Base-by-base conservation (phyloP, 2,113 vertebrate species). In the Parotia lawesii region DNA sequence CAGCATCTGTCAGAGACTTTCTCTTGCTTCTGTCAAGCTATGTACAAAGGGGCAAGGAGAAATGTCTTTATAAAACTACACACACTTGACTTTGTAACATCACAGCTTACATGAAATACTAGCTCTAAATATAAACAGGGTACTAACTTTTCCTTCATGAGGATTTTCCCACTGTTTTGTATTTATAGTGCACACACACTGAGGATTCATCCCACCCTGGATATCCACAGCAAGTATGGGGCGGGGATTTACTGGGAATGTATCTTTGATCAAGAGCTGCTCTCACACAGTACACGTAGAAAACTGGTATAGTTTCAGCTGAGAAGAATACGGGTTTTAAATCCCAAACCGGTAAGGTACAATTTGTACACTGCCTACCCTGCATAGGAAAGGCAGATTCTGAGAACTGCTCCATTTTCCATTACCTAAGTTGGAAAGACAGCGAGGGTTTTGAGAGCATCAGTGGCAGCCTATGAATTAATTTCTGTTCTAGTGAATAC, bases 1-100 rank as follows among this genome's bases (percentile, higher is more conserved):
- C 87, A 69, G 87, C 54, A 50, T 95, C 87, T 89, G 87, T 82
- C 91, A 94, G 81, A 95, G 78, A 66, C 51, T 42, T 82, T 54
- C 71, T 82, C 85, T 85, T 94, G 66, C 51, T 51, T 93, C 89
- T 83, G 62, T 96, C 84, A 94, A 75, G 42, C 81, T 77, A 13
- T 3, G 15, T 91, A 70, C 66, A 76, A 87, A 94, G 71, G 45
- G 67, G 62, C 71, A 95, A 91, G 78, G 88, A 89, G 75, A 95
- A 94, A 87, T 66, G 60, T 85, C 71, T 92, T 80, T 80, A 74
- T 89, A 85, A 87, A 66, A 73, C 42, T 64, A 44, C 13, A 66
- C 42, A 82, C 0, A 25, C 67, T 71, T 80, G 71, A 85, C 71
- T 96, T 87, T 50, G 31, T 82, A 94, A 73, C 85, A 80, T 82